A percentile compares a stretch with the other conserved stretches of the same genome.
phyloP scores from a whole-genome alignment of 2,113 vertebrate genomes.

The Pseudolaguvia tuberculata region DNA sequence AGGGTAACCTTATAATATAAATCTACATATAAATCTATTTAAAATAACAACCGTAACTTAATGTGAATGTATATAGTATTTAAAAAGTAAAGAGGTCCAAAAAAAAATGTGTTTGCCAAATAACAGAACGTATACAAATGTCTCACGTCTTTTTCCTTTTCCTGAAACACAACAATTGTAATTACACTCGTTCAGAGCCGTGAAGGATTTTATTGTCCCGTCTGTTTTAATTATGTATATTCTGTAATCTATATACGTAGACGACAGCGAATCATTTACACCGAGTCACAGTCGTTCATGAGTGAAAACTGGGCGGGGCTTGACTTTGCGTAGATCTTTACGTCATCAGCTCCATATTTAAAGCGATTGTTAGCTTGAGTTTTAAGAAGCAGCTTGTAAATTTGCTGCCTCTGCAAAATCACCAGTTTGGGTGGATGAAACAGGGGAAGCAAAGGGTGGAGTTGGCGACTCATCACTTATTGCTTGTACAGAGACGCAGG shows the following conservation, averaged over 20 bases:
- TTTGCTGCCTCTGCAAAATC: constrained; percentile 14
- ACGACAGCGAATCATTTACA: not conserved
- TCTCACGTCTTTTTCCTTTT: constrained; percentile 63
- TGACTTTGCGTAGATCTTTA: not conserved
- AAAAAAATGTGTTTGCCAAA: constrained; percentile 92
- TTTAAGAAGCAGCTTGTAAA: not conserved
- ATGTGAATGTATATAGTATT: constrained; percentile 98
- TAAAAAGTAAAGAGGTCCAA: constrained; percentile 76
- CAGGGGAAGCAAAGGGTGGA: not conserved
- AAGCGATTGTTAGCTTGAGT: not conserved
- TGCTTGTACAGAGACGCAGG: constrained; percentile 6
- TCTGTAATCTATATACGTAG: constrained; percentile 38
- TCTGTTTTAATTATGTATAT: constrained; percentile 24
- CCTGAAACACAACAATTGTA: constrained; percentile 50
- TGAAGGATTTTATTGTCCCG: not conserved
- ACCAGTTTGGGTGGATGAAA: not conserved
- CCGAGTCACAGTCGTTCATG: not conserved
- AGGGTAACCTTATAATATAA: constrained; percentile 77
- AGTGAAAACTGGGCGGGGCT: not conserved
- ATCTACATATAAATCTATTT: constrained; percentile 79
- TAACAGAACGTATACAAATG: constrained; percentile 79
- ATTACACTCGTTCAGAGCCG: constrained; percentile 26
- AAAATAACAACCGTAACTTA: constrained; percentile 79
- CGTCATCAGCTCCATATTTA: not conserved
- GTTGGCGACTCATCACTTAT: constrained; percentile 18